Conservation (phyloP, 2,113 vertebrate species). For the Eptesicus fuscus region DNA sequence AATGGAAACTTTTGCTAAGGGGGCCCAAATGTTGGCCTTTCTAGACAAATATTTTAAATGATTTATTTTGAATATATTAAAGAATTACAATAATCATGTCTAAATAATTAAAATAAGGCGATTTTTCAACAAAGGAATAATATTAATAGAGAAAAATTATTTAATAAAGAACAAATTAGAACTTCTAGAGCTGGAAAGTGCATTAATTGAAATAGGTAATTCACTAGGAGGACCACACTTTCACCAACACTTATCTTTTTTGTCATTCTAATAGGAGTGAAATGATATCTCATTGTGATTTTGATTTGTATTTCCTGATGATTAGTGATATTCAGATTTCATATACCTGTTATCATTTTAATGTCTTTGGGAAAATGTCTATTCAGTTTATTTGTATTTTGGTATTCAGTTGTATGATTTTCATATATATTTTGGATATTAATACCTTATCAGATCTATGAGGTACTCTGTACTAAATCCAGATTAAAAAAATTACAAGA, state of each 20-base stretch:
- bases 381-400: neutral
- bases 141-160: neutral
- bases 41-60: neutral
- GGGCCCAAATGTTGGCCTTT: neutral
- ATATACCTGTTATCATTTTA: neutral
- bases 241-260: neutral
- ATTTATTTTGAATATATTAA: neutral
- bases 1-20: neutral
- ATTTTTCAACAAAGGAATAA: neutral
- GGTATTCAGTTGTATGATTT: neutral
- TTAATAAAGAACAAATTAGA: neutral
- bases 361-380: neutral
- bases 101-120: conserved; percentile 1
- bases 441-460: neutral
- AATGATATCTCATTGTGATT: neutral
- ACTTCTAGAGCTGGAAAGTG: neutral
- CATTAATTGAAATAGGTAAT: neutral
- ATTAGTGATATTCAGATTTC: neutral
- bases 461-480: neutral
- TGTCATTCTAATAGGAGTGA: neutral
- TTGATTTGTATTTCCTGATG: neutral
- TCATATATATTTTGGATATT: neutral
- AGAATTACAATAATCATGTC: neutral
- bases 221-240: neutral
- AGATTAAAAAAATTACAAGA: neutral